These are phyloP conservation scores for Conomelus anceps DNA, from an alignment of 2,888 invertebrate species.

Conservation along the genomic window DNA sequence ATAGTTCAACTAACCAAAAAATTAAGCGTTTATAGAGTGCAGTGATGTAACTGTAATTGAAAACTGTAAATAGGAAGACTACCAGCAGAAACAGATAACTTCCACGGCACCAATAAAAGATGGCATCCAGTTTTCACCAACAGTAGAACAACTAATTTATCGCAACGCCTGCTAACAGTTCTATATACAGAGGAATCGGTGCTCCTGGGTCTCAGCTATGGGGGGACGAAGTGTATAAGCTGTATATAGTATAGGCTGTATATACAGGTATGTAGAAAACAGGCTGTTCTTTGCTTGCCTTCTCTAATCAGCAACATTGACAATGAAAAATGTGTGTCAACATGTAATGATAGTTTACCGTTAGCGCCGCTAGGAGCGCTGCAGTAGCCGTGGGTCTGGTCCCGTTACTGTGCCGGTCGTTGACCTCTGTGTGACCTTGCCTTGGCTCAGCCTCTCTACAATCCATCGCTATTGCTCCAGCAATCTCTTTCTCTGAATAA, in stretches of 20 bases:
- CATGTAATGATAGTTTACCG: not conserved
- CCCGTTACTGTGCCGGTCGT: not conserved
- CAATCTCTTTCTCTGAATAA: not conserved
- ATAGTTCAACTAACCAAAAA: too few relatives aligned
- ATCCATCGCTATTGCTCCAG: too few relatives aligned
- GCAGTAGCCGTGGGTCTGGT: not conserved
- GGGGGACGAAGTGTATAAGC: not conserved
- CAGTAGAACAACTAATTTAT: not conserved
- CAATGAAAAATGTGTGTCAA: not conserved
- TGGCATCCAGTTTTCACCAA: not conserved
- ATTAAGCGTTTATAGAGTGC: too few relatives aligned
- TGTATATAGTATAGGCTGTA: too few relatives aligned
- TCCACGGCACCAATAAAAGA: not conserved
- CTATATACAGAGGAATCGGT: not conserved
- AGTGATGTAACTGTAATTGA: not conserved
- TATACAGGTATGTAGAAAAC: too few relatives aligned
- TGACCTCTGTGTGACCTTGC: not conserved
- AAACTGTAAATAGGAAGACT: not conserved
- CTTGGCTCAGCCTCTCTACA: not conserved
- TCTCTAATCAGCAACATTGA: not conserved
- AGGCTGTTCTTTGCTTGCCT: not conserved
- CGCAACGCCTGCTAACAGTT: not conserved
- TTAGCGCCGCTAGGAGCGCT: not conserved
- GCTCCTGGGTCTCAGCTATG: not conserved
- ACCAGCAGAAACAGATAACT: not conserved